Percentiles rank a stretch among this genome's conserved stretches.
Evolutionary conservation across 2,113 vertebrate species (phyloP).

Genomic region (Dromas ardeola): DNA sequence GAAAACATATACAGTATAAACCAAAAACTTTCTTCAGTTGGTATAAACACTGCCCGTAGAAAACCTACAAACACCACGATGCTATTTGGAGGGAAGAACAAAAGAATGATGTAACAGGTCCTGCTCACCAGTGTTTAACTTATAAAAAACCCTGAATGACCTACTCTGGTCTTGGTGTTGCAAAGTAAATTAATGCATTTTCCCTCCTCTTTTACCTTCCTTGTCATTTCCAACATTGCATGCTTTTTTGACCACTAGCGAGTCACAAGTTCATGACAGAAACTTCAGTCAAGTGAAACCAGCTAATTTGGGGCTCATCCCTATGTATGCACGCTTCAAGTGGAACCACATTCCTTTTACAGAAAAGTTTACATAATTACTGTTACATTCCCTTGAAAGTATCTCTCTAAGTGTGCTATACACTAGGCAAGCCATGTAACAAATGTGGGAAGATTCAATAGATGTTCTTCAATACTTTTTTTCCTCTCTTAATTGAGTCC

Average conservation of each 20-base stretch:
- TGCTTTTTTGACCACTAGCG: background rate
- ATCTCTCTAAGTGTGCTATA: background rate
- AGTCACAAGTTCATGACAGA: background rate
- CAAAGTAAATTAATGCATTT: background rate
- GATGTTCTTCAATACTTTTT: background rate
- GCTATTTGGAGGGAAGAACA: background rate
- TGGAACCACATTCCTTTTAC: background rate
- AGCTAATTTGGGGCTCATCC: background rate
- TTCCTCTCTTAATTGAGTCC: background rate
- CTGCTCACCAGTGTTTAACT: background rate
- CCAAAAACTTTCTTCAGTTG: background rate
- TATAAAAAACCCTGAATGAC: background rate
- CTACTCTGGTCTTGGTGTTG: background rate
- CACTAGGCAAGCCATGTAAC: background rate
- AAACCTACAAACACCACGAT: background rate
- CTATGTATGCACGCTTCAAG: background rate
- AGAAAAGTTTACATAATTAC: background rate
- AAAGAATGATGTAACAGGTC: background rate
- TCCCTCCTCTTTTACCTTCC: background rate
- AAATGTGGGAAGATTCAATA: background rate
- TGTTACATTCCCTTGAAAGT: background rate
- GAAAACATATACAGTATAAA: background rate
- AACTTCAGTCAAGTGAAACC: background rate
- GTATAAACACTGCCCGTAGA: background rate
- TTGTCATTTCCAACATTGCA: background rate